Evolutionary conservation across 2,113 vertebrate species (phyloP).

Genomic region (Oreocharis arfaki): DNA sequence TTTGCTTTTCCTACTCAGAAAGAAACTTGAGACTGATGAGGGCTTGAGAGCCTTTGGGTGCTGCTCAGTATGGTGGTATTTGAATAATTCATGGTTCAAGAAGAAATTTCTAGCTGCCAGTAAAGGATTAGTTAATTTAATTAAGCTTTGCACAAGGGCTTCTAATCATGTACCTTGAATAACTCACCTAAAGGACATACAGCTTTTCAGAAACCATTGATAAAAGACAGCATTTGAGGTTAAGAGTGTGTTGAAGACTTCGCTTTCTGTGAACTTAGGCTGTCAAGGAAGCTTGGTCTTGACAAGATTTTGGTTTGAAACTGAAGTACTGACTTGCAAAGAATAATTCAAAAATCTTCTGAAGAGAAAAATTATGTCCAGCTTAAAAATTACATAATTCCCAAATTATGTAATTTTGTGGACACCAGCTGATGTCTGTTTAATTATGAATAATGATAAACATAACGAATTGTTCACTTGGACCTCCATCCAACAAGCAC

Average conservation of each 20-base stretch:
- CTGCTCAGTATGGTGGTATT: not conserved
- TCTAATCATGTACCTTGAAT: not conserved
- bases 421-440: not conserved
- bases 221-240: not conserved
- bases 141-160: not conserved
- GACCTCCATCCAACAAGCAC: not conserved
- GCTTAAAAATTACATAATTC: too few species aligned
- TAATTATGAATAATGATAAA: not conserved
- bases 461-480: not conserved
- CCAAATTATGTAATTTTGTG: too few species aligned
- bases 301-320: not conserved
- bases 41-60: not conserved
- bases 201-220: not conserved
- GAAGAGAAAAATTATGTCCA: not conserved
- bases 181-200: not conserved
- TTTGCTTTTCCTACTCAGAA: not conserved
- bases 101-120: not conserved
- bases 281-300: not conserved
- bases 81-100: not conserved
- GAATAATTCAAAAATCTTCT: not conserved
- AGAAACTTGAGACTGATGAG: not conserved
- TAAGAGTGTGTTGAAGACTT: not conserved
- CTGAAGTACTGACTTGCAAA: not conserved
- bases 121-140: not conserved
- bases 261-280: not conserved